phyloP scores from a whole-genome alignment of 2,888 invertebrate genomes.

The Osedax fenrisi region DNA sequence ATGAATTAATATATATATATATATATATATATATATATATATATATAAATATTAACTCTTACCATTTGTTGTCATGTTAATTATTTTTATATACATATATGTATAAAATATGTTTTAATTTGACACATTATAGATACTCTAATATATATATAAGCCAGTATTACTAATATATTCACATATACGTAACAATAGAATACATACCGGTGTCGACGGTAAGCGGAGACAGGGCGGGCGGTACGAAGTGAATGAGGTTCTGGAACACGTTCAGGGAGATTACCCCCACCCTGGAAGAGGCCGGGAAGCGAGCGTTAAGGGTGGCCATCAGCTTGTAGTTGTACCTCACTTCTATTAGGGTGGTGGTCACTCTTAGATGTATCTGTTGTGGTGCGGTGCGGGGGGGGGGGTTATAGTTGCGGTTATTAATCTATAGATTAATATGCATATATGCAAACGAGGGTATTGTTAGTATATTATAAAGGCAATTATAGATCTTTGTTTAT shows the following conservation, averaged over 20 bases:
- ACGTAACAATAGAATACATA: background rate
- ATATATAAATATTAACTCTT: no score
- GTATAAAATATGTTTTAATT: background rate
- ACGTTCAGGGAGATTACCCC: background rate
- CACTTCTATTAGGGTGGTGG: background rate
- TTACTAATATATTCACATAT: no score
- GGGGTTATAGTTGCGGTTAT: no score
- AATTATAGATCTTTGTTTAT: background rate
- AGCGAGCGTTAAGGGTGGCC: background rate
- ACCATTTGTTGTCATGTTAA: no score
- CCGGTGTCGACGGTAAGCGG: background rate
- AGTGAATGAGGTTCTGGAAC: constrained; percentile 11
- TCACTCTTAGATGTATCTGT: no score
- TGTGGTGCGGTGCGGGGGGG: no score
- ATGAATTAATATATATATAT: no score
- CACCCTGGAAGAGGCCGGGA: no score
- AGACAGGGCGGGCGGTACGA: background rate
- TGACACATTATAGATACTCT: no score
- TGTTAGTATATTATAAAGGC: background rate
- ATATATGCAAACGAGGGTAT: background rate
- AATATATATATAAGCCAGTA: no score
- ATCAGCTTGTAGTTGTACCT: background rate
- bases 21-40: no score
- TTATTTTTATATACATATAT: background rate
- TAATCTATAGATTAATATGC: background rate